Percentiles rank a stretch among this genome's conserved stretches.
phyloP scores from a whole-genome alignment of 2,113 vertebrate genomes.

The Coryphaenoides rupestris region DNA sequence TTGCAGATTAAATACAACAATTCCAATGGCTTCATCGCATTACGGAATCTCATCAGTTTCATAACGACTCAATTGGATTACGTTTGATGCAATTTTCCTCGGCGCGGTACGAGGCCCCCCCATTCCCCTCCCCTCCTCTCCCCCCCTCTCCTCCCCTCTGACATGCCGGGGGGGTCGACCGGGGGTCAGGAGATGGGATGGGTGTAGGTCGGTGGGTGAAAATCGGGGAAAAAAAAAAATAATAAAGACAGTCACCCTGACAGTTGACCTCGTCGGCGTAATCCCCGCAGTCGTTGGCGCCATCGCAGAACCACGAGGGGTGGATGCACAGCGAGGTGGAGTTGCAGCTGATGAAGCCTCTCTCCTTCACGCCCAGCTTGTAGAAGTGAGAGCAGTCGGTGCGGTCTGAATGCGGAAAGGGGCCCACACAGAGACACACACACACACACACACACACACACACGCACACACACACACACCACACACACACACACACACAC shows the following conservation, averaged over 20 bases:
- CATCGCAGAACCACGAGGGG: slow-evolving; percentile 93
- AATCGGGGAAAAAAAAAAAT: slow-evolving; percentile 29
- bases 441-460: neutral
- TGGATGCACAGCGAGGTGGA: slow-evolving; percentile 93
- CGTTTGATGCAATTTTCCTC: neutral
- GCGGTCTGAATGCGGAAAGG: slow-evolving; percentile 76
- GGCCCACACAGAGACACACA: slow-evolving; percentile 7
- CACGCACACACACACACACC: no score
- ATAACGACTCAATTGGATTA: no score
- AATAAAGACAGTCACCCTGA: slow-evolving; percentile 79
- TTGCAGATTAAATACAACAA: no score
- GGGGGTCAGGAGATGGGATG: neutral
- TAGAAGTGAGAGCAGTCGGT: slow-evolving; percentile 90
- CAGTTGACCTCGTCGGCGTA: slow-evolving; percentile 93
- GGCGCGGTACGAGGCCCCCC: no score
- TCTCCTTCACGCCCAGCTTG: slow-evolving; percentile 89
- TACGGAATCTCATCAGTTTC: no score
- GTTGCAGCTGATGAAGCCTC: slow-evolving; percentile 92
- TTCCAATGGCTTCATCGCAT: no score
- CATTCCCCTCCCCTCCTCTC: neutral
- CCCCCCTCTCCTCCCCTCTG: no score
- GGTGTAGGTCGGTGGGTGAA: neutral
- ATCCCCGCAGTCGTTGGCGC: slow-evolving; percentile 96
- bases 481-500: no score
- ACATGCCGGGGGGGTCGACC: neutral